Evolutionary conservation across 2,888 invertebrate species (phyloP).

Genomic region (Melieria picta): DNA sequence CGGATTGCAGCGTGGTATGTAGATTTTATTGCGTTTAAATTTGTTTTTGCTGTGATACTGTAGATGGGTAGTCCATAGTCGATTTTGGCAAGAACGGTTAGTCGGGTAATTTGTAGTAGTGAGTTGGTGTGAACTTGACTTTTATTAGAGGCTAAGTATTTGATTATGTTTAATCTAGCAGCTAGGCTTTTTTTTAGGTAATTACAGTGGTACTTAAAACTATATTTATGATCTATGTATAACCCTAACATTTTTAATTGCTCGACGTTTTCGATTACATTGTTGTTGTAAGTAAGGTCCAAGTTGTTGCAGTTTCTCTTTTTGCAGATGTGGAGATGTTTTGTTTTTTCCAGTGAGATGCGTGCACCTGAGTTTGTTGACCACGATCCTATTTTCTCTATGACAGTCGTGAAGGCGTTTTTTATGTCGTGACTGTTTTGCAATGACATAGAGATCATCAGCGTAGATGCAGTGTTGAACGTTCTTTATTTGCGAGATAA

Average conservation of each 20-base stretch:
- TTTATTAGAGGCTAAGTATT: too few species aligned
- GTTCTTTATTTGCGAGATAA: background rate
- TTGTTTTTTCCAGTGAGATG: background rate
- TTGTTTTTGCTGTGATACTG: background rate
- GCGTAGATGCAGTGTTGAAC: background rate
- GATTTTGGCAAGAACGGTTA: too few species aligned
- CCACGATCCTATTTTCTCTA: slow-evolving; percentile 1
- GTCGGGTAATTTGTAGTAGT: too few species aligned
- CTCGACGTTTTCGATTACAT: background rate
- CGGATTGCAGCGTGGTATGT: background rate
- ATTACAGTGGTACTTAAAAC: too few species aligned
- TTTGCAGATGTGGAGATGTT: slow-evolving; percentile 6
- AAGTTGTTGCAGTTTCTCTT: background rate
- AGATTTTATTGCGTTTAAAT: background rate
- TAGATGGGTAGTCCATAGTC: background rate
- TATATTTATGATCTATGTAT: too few species aligned
- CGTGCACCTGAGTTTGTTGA: background rate
- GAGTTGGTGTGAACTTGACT: too few species aligned
- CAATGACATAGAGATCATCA: background rate
- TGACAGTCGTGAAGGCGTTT: background rate
- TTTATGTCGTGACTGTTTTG: background rate
- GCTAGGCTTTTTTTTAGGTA: too few species aligned
- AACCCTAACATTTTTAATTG: background rate
- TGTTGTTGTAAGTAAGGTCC: background rate
- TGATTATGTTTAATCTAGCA: too few species aligned